Evolutionary conservation across 2,888 invertebrate genomes (phyloP), one percentile per base, ranked within the genome.

Genomic region (Gasteruption jaculator): DNA sequence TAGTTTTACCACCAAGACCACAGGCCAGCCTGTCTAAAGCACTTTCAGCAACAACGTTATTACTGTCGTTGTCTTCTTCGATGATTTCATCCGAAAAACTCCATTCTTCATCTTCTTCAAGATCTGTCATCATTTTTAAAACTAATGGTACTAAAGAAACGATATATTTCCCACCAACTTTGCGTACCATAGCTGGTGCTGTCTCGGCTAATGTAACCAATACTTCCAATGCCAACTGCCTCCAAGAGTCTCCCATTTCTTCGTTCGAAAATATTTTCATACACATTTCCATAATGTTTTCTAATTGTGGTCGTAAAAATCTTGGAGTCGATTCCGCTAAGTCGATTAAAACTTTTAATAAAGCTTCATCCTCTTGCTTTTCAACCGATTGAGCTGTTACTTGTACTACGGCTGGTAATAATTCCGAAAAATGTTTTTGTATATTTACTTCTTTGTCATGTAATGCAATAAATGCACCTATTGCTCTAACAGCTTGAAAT

Each of bases 21-120:
- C 95, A 96, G n/a, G 97, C 93, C 63, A 99, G 78, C 50, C 99
- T 84, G 75, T 99, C 99, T 41, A 99, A 75, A 5, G 95, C 92
- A 15, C 94, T 92, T 71, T 99, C 99, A 0, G 94, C 99, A 32
- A 93, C 91, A 5, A 94, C 90, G 56, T 91, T 87, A 70, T 95
- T 94, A 58, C 91, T 90, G 70, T 95, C 94, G 61, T 86, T 91
- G 63, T 96, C 96, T 46, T 95, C 95, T 49, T 95, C 94, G 12
- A 85, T 79, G 14, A 88, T 81, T 63, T 92, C 89, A 65, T 94
- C 93, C 26, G 85, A 82, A 38, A 83, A 77, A 18, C 89, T 80
- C 92, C 94, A 95, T 42, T 89, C 86, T 10, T 85, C 83, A 54
- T 93, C 92, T 38, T 95, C 94, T 26, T 94, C 93, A 41, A 95